Evolutionary conservation across 2,888 invertebrate genomes (phyloP), one percentile per base, ranked within the genome.

Genomic region (Zhuqinia jingwanae): DNA sequence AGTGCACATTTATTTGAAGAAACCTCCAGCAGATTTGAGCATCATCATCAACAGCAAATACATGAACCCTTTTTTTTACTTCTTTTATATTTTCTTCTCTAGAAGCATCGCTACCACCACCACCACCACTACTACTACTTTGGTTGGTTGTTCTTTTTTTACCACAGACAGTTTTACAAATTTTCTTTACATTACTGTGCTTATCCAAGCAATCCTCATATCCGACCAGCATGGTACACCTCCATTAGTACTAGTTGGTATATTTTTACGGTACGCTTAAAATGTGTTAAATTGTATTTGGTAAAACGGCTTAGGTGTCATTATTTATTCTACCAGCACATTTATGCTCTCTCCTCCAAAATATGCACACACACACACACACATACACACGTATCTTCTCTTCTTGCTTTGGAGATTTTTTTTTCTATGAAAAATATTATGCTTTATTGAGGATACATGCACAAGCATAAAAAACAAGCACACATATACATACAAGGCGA

Each of bases 1-100:
- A 84, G 84, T 78, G 84, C 84, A 84, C 84, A 84, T 84, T 84
- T 84, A 84, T 84, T 68, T 68, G 76, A 76, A 27, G 78, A 60
- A 78, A 85, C 58, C 70, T 85, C 60, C 42, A 78, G 47, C 85
- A 85, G 78, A 85, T 85, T 78, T 70, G 50, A 85, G 78, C 60
- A 65, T 36, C 36, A 65, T 65, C 65, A 15, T 65, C 36, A 42
- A 15, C 65, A 36, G n/a, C 27, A 15, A 17, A 5, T 17, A 17
- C 53, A 58, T 58, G 15, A 60, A 27, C 10, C 60, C 30, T 30
- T 60, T 60, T n/a, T n/a, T 60, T 25, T 76, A 20, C 13, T 56
- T 56, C 75, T n/a, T 36, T 56, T 56, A 60, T 42, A 60, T 42
- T 53, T 53, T n/a, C n/a, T n/a, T n/a, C n/a, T n/a, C n/a, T n/a